A percentile compares a stretch with the other conserved stretches of the same genome.
Conservation (phyloP, 2,888 invertebrate species). For the Rutpela maculata region DNA sequence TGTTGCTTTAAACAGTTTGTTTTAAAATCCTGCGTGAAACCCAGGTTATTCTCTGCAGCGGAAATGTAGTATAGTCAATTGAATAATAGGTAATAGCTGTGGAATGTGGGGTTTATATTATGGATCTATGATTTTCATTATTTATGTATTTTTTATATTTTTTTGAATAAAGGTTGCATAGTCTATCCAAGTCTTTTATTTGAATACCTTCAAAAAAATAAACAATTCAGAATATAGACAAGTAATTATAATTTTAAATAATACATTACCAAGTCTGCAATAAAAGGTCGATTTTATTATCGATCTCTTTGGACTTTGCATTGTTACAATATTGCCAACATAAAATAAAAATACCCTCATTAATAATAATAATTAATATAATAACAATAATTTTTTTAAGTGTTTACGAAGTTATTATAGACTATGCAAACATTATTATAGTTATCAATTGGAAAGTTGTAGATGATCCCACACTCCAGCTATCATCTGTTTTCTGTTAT, state of each 20-base stretch:
- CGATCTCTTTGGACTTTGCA: slow-evolving; percentile 46
- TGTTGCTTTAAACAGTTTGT: too few relatives aligned
- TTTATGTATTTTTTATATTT: not conserved
- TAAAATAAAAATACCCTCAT: not conserved
- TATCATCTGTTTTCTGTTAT: not conserved
- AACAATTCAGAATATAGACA: not conserved
- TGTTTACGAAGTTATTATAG: not conserved
- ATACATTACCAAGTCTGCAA: not conserved
- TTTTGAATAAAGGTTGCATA: slow-evolving; percentile 42
- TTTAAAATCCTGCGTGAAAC: not conserved
- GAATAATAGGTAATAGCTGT: not conserved
- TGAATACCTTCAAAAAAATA: slow-evolving; percentile 13
- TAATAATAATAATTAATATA: not conserved
- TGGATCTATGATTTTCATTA: not conserved
- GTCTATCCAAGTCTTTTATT: slow-evolving; percentile 44
- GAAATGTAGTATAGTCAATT: not conserved
- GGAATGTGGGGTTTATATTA: slow-evolving; percentile 1
- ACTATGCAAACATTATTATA: slow-evolving; percentile 1
- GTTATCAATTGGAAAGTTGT: slow-evolving; percentile 19
- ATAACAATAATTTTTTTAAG: not conserved
- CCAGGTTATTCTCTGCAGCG: not conserved
- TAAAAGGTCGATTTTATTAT: not conserved
- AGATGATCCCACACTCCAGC: slow-evolving; percentile 10
- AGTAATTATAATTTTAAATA: slow-evolving; percentile 30
- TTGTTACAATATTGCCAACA: slow-evolving; percentile 15